Conservation (phyloP, 2,797 vertebrate genomes). For the Lagocephalus sceleratus region DNA sequence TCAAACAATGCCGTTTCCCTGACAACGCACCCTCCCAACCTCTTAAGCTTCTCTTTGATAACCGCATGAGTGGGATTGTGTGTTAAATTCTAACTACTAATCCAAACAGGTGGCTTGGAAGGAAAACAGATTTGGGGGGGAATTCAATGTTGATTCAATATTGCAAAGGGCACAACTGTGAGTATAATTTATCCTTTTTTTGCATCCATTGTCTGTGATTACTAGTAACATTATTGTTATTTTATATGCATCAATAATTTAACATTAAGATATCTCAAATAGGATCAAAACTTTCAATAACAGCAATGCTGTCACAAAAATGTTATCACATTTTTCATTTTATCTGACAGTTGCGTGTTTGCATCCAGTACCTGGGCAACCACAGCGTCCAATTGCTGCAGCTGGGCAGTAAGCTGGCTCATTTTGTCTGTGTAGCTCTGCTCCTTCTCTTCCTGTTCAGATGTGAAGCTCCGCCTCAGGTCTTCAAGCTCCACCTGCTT, state of each 20-base stretch:
- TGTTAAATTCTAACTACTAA: constrained; percentile 46
- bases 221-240: too few relatives aligned
- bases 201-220: not conserved
- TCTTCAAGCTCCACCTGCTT: constrained; percentile 68
- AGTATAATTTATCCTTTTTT: not conserved
- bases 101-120: constrained; percentile 38
- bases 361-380: constrained; percentile 76
- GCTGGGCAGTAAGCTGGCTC: constrained; percentile 73
- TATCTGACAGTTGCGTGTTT: not conserved
- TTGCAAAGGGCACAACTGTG: too few relatives aligned
- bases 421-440: constrained; percentile 69
- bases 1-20: constrained; percentile 62
- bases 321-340: too few relatives aligned
- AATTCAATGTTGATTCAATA: not conserved
- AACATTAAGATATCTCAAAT: too few relatives aligned
- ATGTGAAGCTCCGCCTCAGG: constrained; percentile 62
- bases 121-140: not conserved
- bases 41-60: constrained; percentile 36
- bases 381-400: constrained; percentile 77
- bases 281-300: too few relatives aligned
- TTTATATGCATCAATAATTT: too few relatives aligned
- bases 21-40: constrained; percentile 61
- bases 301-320: too few relatives aligned
- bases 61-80: constrained; percentile 26
- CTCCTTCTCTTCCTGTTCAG: constrained; percentile 70